These are phyloP conservation scores for Panopea generosa DNA, from an alignment of 2,888 invertebrate genomes.

Conservation along the genomic window DNA sequence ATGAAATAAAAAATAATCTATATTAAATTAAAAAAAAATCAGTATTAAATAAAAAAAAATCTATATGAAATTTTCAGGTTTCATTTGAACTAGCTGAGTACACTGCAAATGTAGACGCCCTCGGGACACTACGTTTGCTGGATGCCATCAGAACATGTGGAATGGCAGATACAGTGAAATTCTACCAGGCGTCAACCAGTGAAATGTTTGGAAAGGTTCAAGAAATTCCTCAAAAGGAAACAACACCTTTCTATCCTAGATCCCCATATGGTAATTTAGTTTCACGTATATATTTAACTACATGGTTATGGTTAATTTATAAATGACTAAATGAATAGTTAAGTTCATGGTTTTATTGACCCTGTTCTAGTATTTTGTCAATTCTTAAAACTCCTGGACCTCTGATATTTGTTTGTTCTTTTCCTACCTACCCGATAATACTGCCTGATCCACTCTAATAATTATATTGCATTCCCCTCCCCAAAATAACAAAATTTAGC, in stretches of 20 bases:
- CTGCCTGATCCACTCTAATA: no score
- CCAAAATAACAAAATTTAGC: no score
- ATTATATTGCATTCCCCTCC: no score
- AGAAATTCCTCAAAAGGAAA: slow-evolving; percentile 85
- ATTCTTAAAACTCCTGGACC: no score
- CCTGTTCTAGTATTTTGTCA: no score
- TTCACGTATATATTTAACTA: no score
- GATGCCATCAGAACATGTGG: slow-evolving; percentile 85
- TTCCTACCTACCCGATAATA: no score
- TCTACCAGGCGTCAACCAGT: slow-evolving; percentile 85
- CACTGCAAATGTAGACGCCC: slow-evolving; percentile 92
- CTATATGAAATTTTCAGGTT: slow-evolving; percentile 87
- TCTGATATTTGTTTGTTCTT: no score
- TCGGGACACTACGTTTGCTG: slow-evolving; percentile 84
- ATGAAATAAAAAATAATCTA: no score
- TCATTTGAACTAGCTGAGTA: slow-evolving; percentile 99
- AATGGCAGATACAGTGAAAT: slow-evolving; percentile 78
- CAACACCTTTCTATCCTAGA: slow-evolving; percentile 85
- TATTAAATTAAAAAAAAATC: no score
- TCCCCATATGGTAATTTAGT: slow-evolving; percentile 84
- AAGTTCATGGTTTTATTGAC: no score
- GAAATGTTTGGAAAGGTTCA: slow-evolving; percentile 85
- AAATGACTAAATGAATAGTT: neutral
- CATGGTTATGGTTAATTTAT: neutral
- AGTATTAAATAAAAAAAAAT: no score